Evolutionary conservation across 2,113 vertebrate species (phyloP).

Genomic region (Tiliqua scincoides): DNA sequence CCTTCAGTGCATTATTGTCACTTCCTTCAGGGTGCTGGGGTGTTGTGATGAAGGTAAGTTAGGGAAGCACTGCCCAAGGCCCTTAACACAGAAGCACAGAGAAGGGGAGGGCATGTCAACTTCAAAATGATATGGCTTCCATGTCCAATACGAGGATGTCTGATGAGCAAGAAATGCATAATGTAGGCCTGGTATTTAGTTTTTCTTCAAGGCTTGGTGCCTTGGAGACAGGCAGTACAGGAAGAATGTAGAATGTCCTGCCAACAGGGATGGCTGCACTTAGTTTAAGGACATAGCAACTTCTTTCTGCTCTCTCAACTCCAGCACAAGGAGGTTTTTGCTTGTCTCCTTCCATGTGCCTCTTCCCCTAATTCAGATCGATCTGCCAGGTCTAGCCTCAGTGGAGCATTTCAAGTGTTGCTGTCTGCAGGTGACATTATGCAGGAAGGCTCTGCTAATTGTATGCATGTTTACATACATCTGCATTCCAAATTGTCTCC

Average conservation of each 20-base stretch:
- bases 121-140: neutral
- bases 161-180: too few species aligned
- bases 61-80: too few species aligned
- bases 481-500: slow-evolving; percentile 60
- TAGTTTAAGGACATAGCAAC: neutral
- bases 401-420: slow-evolving; percentile 27
- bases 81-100: neutral
- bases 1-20: too few species aligned
- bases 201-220: neutral
- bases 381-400: neutral
- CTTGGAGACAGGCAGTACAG: neutral
- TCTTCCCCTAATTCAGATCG: slow-evolving; percentile 32
- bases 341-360: slow-evolving; percentile 1
- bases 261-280: neutral
- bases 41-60: too few species aligned
- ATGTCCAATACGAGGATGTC: neutral
- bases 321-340: neutral
- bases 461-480: slow-evolving; percentile 67
- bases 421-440: slow-evolving; percentile 26
- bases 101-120: neutral
- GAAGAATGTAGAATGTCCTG: neutral
- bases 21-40: too few species aligned
- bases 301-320: slow-evolving; percentile 3
- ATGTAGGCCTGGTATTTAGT: neutral
- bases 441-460: slow-evolving; percentile 63